Percentiles rank a stretch among this genome's conserved stretches.
Conservation (phyloP, 37 sponge, comb jelly and placozoan species). For the Diacarnus erythraeanus region DNA sequence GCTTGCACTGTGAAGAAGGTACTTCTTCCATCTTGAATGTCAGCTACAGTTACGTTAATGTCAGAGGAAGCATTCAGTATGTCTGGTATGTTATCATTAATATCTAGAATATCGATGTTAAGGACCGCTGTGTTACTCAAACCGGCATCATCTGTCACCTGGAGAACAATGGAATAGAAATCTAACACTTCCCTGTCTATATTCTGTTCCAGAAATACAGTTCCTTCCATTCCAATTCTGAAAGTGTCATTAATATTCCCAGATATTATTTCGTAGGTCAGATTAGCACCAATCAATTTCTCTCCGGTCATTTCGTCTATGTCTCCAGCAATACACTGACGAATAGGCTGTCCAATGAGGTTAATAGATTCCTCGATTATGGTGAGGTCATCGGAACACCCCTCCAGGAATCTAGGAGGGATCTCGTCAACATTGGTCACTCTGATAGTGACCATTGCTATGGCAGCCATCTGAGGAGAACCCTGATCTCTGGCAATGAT, state of each 20-base stretch:
- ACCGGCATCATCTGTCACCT: conserved; percentile 51
- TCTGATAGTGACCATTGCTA: conserved; percentile 17
- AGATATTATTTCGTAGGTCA: conserved; percentile 48
- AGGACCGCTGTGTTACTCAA: background rate
- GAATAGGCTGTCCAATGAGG: conserved; percentile 2
- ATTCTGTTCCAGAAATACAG: background rate
- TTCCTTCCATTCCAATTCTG: conserved; percentile 26
- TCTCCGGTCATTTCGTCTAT: conserved; percentile 25
- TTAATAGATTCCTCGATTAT: conserved; percentile 2
- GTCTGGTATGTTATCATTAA: conserved; percentile 68
- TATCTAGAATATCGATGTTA: conserved; percentile 51
- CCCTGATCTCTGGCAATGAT: conserved; percentile 43
- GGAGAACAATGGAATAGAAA: conserved; percentile 41
- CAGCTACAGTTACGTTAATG: background rate
- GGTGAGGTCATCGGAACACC: conserved; percentile 2
- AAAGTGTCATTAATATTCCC: conserved; percentile 49
- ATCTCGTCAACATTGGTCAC: conserved; percentile 63
- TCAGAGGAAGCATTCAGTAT: background rate
- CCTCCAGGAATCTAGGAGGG: conserved; percentile 41
- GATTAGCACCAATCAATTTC: background rate
- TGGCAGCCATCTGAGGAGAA: conserved; percentile 5
- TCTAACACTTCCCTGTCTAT: conserved; percentile 44
- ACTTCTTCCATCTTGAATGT: background rate
- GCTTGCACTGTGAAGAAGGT: conserved; percentile 33
- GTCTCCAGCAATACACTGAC: conserved; percentile 29